A percentile compares a stretch with the other conserved stretches of the same genome.
These are phyloP conservation scores for Chaetorhynchus papuensis DNA, from an alignment of 2,113 vertebrate genomes.

Conservation along the genomic window DNA sequence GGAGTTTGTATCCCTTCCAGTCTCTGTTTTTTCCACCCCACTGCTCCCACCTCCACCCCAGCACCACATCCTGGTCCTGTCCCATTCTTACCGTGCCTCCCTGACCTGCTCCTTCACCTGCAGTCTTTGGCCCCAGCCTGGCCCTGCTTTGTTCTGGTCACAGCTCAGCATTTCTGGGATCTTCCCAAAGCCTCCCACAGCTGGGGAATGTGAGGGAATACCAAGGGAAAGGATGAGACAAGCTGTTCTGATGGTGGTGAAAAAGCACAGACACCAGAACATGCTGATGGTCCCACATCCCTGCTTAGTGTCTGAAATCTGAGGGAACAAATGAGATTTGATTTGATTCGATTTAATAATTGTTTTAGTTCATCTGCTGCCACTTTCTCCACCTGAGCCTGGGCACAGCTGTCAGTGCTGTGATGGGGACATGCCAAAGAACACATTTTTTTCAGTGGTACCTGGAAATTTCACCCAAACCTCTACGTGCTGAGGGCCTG, in stretches of 20 bases:
- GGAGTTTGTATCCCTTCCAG: background rate
- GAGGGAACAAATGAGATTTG: background rate
- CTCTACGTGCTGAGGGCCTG: background rate
- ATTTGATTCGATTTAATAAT: background rate
- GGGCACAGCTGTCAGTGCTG: background rate
- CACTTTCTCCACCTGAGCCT: background rate
- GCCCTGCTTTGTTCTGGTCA: background rate
- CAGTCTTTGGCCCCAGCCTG: background rate
- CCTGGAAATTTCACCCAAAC: background rate
- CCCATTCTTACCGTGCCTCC: rapidly evolving
- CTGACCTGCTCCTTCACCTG: background rate
- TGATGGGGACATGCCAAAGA: background rate
- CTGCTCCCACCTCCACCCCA: background rate
- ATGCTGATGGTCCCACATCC: background rate
- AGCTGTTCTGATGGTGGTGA: background rate
- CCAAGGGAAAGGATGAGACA: background rate
- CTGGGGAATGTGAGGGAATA: background rate
- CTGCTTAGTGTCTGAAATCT: background rate
- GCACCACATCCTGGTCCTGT: background rate
- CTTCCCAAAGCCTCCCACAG: background rate
- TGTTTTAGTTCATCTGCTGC: background rate
- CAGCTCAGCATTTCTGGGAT: background rate
- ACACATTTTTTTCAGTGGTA: background rate
- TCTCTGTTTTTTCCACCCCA: background rate
- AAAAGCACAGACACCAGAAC: rapidly evolving